These are phyloP conservation scores for Malurus leucopterus DNA, from an alignment of 2,797 vertebrate genomes.

Conservation along the genomic window DNA sequence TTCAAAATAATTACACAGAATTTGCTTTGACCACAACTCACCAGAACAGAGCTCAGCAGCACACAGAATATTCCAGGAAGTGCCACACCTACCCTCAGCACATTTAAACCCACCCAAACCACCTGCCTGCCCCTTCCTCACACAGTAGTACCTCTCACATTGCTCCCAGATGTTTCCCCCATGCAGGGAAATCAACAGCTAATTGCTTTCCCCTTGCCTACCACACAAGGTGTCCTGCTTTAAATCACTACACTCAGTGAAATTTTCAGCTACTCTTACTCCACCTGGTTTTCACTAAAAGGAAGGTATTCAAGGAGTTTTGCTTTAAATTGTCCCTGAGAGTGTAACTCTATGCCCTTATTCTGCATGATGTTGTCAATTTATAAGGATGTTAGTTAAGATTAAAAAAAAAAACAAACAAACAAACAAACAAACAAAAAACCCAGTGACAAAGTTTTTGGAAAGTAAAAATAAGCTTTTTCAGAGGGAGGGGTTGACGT, in stretches of 20 bases:
- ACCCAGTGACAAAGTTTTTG: background rate
- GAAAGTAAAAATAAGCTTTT: background rate
- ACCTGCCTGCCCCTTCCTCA: background rate
- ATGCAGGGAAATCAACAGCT: background rate
- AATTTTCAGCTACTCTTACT: background rate
- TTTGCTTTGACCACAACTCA: background rate
- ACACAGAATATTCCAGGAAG: accelerated
- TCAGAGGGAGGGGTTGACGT: accelerated
- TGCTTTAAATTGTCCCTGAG: background rate
- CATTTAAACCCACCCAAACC: background rate
- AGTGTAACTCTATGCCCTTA: background rate
- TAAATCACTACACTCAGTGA: background rate
- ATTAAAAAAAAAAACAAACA: background rate
- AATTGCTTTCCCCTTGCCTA: background rate
- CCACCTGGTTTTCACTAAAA: background rate
- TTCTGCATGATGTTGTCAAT: background rate
- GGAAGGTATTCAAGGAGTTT: background rate
- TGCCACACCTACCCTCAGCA: accelerated
- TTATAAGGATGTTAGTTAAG: background rate
- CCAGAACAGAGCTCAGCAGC: accelerated
- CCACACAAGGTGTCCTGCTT: background rate
- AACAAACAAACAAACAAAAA: background rate
- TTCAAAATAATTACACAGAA: background rate
- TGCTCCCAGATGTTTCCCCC: background rate
- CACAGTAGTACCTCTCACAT: accelerated